Conservation (phyloP, 2,113 vertebrate genomes). For the Tachuris rubrigastra region DNA sequence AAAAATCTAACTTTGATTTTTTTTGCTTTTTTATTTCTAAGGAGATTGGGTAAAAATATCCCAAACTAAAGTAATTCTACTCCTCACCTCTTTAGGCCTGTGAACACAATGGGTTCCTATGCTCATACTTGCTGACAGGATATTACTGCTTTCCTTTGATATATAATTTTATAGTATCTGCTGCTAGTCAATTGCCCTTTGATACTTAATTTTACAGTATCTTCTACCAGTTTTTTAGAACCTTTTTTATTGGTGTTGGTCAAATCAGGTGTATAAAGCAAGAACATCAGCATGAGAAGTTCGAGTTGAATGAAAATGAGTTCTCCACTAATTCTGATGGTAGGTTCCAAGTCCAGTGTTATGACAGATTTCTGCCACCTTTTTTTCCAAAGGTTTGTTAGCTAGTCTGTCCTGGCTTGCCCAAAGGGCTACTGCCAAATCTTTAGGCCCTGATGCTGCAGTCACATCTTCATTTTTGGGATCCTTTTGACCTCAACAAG, state of each 20-base stretch:
- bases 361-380: neutral
- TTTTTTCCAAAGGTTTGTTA: neutral
- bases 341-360: neutral
- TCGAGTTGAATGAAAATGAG: neutral
- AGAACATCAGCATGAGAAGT: neutral
- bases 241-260: neutral
- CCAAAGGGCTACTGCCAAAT: neutral
- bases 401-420: neutral
- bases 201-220: constrained; percentile 2
- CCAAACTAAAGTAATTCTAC: neutral
- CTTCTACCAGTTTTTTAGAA: neutral
- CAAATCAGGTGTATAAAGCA: neutral
- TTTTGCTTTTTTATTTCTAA: neutral
- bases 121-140: neutral
- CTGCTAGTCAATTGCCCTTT: constrained; percentile 12
- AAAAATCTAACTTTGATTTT: neutral
- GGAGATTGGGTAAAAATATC: neutral
- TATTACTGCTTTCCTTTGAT: constrained; percentile 3
- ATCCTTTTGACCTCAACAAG: neutral
- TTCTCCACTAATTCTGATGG: neutral
- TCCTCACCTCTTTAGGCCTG: neutral
- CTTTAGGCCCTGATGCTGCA: neutral
- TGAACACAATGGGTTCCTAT: neutral
- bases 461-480: neutral
- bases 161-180: constrained; percentile 23